phyloP scores from a whole-genome alignment of 2,113 vertebrate genomes.

The Amblyornis subalaris region DNA sequence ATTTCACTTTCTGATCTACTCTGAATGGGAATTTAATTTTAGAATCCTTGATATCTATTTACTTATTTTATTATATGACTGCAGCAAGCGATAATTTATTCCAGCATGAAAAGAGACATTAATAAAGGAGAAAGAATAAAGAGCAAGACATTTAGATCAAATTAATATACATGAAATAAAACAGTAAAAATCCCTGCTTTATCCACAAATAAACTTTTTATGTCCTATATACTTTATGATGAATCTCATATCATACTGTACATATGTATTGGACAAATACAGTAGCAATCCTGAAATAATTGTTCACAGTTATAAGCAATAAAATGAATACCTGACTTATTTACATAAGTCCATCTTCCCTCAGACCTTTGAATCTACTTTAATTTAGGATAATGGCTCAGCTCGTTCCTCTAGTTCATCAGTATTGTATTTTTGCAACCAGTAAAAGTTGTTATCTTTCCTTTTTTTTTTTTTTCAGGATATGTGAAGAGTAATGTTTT shows the following conservation, averaged over 20 bases:
- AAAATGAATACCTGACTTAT: conserved; percentile 1
- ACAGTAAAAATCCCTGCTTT: neutral
- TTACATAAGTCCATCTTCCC: neutral
- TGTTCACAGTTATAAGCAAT: neutral
- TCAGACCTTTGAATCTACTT: neutral
- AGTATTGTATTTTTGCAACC: neutral
- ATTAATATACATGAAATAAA: conserved; percentile 27
- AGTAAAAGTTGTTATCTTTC: neutral
- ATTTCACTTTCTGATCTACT: neutral
- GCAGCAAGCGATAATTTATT: conserved; percentile 27
- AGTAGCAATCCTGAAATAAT: neutral
- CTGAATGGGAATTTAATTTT: conserved; percentile 3
- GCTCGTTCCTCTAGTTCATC: neutral
- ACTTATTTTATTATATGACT: conserved; percentile 17
- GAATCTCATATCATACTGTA: neutral
- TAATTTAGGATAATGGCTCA: neutral
- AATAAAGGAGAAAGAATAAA: conserved; percentile 28
- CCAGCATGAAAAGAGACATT: conserved; percentile 19
- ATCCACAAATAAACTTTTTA: conserved; percentile 23
- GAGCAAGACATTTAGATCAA: conserved; percentile 21
- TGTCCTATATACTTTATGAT: neutral
- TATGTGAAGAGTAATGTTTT: neutral
- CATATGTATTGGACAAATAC: neutral
- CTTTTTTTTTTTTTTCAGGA: neutral
- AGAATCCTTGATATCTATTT: neutral